Evolutionary conservation across 2,888 invertebrate species (phyloP), one percentile per base, ranked within the genome.

Genomic region (Dendrolimus houi): DNA sequence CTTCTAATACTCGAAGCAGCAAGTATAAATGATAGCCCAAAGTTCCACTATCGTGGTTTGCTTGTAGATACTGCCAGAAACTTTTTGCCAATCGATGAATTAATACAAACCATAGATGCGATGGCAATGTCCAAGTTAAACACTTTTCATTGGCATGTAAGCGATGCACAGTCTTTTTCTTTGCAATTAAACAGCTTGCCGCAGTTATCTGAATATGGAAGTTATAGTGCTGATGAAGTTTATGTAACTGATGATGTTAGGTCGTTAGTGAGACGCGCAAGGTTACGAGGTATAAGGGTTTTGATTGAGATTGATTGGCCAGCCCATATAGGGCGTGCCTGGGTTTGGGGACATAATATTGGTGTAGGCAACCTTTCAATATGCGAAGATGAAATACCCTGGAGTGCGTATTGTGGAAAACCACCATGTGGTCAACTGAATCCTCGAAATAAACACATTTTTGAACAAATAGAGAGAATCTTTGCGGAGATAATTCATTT

Each of bases 121-220:
- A 98, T 98, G 98, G 94, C 95, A 0, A 93, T 95, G 61, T 94
- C 94, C 62, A 98, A 98, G 85, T 84, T 98, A 56, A 98, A 98
- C 81, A 96, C 96, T 0, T 95, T 98, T 74, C 98, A 98, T 77
- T 98, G 98, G 98, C 96, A 96, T 70, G 91, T 95, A 40, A 94
- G 94, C 1, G 97, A 98, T 78, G 95, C 97, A 6, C 97, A 97
- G 79, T 96, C 97, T 61, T 98, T 98, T 86, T 97, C 98, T 0
- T 94, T 96, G 74, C 93, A 94, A 61, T 93, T 96, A 58, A 93
- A 94, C 14, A 91, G 92, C 62, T 93, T 94, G 60, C 96, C 96
- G 0, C 93, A 96, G 73, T 83, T 97, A 74, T 93, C 95, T 0
- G 89, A 93, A 55, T 94, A 93, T 75, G 98, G 98, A 29, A 95